Conservation (phyloP, 2,113 vertebrate genomes). For the Leptocoma aspasia region DNA sequence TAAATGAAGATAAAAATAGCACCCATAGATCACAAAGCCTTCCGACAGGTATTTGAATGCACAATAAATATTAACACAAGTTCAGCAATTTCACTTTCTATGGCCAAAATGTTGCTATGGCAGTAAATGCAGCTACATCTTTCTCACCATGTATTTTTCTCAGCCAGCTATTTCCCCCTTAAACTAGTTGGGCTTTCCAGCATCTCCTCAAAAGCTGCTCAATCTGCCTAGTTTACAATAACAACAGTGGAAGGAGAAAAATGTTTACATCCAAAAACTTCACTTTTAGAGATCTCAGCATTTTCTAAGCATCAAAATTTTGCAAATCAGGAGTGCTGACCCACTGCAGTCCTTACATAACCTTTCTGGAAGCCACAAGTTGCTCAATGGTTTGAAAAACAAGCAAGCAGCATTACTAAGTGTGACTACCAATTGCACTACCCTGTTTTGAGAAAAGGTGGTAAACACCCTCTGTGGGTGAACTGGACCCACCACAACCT, state of each 20-base stretch:
- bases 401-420: background rate
- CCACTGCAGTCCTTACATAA: background rate
- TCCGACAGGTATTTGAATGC: background rate
- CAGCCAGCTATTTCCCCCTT: background rate
- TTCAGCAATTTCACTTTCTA: background rate
- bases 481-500: background rate
- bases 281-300: background rate
- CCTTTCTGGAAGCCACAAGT: background rate
- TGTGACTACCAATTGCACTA: background rate
- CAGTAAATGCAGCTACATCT: background rate
- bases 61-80: background rate
- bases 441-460: background rate
- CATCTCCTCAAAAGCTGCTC: background rate
- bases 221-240: background rate
- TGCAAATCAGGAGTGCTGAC: background rate
- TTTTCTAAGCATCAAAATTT: background rate
- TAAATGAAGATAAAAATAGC: conserved; percentile 24
- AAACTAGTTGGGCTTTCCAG: background rate
- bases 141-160: background rate
- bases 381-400: background rate
- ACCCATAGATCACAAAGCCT: background rate
- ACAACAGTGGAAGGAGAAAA: rapidly evolving
- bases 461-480: rapidly evolving
- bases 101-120: rapidly evolving
- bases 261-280: background rate